A percentile compares a stretch with the other conserved stretches of the same genome.
phyloP scores from a whole-genome alignment of 2,797 vertebrate genomes.

The Poecilia gillii region DNA sequence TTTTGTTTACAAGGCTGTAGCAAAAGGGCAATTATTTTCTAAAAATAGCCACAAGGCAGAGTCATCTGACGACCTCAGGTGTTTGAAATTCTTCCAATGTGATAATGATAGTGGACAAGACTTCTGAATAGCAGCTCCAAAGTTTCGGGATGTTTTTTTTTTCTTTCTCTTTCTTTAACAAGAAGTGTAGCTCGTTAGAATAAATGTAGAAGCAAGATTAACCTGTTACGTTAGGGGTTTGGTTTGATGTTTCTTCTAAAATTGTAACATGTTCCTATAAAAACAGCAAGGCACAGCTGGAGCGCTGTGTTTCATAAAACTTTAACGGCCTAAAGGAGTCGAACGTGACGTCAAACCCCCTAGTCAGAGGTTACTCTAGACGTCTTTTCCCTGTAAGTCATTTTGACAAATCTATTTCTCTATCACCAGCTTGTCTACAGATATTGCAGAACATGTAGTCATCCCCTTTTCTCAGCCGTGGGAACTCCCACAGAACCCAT shows the following conservation, averaged over 20 bases:
- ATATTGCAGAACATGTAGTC: not conserved
- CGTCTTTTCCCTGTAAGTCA: not conserved
- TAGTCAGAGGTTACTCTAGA: not conserved
- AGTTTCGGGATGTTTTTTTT: slow-evolving; percentile 1
- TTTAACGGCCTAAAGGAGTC: not conserved
- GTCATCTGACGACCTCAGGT: slow-evolving; percentile 72
- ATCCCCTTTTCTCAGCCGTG: not conserved
- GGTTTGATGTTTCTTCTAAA: not conserved
- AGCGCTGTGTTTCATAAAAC: not conserved
- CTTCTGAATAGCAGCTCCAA: not conserved
- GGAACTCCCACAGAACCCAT: slow-evolving; percentile 1
- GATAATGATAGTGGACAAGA: slow-evolving; percentile 9
- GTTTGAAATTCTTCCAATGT: slow-evolving; percentile 42
- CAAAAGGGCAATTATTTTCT: slow-evolving; percentile 77
- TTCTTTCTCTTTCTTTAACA: not conserved
- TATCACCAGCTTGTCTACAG: not conserved
- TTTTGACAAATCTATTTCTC: not conserved
- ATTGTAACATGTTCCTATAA: not conserved
- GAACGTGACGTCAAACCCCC: not conserved
- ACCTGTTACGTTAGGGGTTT: not conserved
- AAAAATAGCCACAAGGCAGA: slow-evolving; percentile 73
- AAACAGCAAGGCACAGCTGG: not conserved
- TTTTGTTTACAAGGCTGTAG: slow-evolving; percentile 75
- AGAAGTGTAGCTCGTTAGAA: too few relatives aligned
- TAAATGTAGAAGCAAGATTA: not conserved